Percentiles rank a stretch among this genome's conserved stretches.
Evolutionary conservation across 2,888 invertebrate genomes (phyloP).

Genomic region (Tenodera sinensis): DNA sequence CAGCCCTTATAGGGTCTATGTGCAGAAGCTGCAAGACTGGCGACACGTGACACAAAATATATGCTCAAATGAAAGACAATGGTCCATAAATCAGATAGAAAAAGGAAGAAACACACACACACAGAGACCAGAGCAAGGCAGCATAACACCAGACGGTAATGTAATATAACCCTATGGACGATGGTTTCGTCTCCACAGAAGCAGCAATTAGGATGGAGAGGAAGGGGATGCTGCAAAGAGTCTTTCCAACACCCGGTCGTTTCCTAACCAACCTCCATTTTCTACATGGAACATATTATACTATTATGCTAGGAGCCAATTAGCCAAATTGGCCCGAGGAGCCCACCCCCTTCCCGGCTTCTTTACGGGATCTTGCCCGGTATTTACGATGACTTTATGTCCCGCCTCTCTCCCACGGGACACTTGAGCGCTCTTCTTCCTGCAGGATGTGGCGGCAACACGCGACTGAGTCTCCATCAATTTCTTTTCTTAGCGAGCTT

Average conservation of each 20-base stretch:
- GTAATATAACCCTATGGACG: slow-evolving; percentile 20
- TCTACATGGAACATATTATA: slow-evolving; percentile 30
- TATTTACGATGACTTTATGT: slow-evolving; percentile 31
- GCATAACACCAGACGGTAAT: slow-evolving; percentile 13
- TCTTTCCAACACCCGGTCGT: not conserved
- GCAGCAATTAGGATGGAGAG: not conserved
- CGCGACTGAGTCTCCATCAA: not conserved
- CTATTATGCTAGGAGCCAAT: slow-evolving; percentile 34
- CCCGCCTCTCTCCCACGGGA: slow-evolving; percentile 18
- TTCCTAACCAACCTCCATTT: slow-evolving; percentile 10
- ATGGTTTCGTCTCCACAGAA: slow-evolving; percentile 11
- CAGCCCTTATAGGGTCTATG: not conserved
- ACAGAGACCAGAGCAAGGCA: not conserved
- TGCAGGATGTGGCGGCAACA: not conserved
- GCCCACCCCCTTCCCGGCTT: not conserved
- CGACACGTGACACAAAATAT: slow-evolving; percentile 41
- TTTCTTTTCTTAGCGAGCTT: not conserved
- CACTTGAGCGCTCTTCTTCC: not conserved
- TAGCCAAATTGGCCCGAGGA: slow-evolving; percentile 32
- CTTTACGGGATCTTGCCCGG: slow-evolving; percentile 19
- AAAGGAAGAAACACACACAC: slow-evolving; percentile 18
- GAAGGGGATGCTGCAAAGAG: not conserved
- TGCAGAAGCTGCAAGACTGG: not conserved
- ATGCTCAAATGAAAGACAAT: slow-evolving; percentile 50
- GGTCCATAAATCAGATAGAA: slow-evolving; percentile 46